Conservation (phyloP, 2,797 vertebrate genomes). For the Kryptopterus vitreolus region DNA sequence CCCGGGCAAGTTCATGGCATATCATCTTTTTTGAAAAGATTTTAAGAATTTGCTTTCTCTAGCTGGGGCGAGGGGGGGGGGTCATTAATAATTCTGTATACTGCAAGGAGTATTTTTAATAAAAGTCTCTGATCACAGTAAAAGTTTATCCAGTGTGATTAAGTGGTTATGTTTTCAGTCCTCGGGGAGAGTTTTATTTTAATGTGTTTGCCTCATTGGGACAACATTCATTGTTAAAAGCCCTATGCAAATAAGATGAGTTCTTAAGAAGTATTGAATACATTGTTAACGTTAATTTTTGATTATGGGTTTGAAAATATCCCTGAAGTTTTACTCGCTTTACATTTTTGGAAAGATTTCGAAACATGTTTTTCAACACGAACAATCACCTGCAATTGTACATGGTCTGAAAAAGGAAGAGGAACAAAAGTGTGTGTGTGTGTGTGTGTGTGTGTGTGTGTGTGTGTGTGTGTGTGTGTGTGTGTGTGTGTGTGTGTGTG, state of each 20-base stretch:
- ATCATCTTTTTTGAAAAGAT: too few species aligned
- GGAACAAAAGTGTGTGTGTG: too few species aligned
- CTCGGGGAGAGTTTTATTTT: background rate
- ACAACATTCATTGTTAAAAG: too few species aligned
- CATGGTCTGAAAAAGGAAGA: background rate
- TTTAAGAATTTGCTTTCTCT: too few species aligned
- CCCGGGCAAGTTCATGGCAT: too few species aligned
- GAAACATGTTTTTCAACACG: background rate
- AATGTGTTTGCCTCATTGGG: too few species aligned
- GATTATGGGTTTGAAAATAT: background rate
- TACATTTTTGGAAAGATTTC: background rate
- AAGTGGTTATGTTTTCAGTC: background rate
- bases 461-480: too few species aligned
- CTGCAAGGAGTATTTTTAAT: background rate
- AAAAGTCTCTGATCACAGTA: background rate
- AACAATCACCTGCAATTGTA: background rate
- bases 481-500: too few species aligned
- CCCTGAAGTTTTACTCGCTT: background rate
- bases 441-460: too few species aligned
- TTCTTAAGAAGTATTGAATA: background rate
- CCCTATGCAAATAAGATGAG: too few species aligned
- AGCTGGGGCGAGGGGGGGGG: too few species aligned
- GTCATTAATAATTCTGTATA: background rate
- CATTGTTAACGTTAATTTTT: background rate
- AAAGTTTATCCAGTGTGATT: background rate